Evolutionary conservation across 2,888 invertebrate species (phyloP).

Genomic region (Caenorhabditis sp.): DNA sequence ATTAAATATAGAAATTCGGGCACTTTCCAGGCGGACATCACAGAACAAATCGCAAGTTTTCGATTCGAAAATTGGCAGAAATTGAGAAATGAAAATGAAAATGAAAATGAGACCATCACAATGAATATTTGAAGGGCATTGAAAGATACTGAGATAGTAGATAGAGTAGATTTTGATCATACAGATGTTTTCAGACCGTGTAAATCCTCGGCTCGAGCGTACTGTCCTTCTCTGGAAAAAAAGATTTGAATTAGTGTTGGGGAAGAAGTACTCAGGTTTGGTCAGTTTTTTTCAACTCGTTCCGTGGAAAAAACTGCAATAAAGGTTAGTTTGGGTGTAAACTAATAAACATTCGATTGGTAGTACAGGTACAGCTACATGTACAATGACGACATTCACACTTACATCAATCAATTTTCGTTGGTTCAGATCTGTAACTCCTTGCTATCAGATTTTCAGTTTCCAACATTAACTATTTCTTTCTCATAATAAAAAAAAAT

Average conservation of each 20-base stretch:
- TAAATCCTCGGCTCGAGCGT: constrained; percentile 44
- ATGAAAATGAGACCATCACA: constrained; percentile 46
- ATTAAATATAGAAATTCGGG: constrained; percentile 24
- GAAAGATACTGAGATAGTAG: not conserved
- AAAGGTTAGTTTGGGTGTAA: constrained; percentile 1
- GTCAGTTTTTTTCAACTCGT: not conserved
- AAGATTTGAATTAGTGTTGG: not conserved
- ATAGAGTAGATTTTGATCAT: constrained; percentile 10
- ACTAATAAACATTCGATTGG: not conserved
- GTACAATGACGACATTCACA: constrained; percentile 33
- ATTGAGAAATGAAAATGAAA: constrained; percentile 7
- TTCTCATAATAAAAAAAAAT: not conserved
- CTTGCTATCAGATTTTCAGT: not conserved
- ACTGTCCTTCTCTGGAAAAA: constrained; percentile 60
- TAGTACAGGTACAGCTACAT: constrained; percentile 8
- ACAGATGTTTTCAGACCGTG: constrained; percentile 45
- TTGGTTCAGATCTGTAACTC: constrained; percentile 37
- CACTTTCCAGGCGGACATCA: constrained; percentile 49
- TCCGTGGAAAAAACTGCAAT: not conserved
- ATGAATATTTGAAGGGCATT: constrained; percentile 34
- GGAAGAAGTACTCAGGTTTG: not conserved
- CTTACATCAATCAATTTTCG: constrained; percentile 53
- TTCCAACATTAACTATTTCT: not conserved
- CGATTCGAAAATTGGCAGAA: constrained; percentile 49
- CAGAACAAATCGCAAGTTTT: constrained; percentile 37